A percentile compares a stretch with the other conserved stretches of the same genome.
These are phyloP conservation scores for Druceiella hillmani DNA, from an alignment of 2,888 invertebrate genomes.

Conservation along the genomic window DNA sequence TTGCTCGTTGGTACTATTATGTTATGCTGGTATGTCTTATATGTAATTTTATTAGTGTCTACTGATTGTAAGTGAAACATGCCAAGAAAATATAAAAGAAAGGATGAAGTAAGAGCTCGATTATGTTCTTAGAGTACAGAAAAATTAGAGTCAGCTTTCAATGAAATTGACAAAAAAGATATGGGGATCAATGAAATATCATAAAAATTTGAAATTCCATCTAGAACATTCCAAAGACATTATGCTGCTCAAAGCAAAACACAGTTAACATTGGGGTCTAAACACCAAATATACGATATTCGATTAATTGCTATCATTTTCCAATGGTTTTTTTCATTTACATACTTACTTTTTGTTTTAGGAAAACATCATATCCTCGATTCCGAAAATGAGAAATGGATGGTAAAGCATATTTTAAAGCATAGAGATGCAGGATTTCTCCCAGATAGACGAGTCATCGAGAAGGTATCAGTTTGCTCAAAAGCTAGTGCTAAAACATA, in stretches of 20 bases:
- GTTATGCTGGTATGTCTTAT: too few relatives aligned
- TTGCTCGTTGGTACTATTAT: too few relatives aligned
- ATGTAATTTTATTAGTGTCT: too few relatives aligned
- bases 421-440: conserved; percentile 21
- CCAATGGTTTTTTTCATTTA: too few relatives aligned
- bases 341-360: too few relatives aligned
- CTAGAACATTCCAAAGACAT: background rate
- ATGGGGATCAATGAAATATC: background rate
- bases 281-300: too few relatives aligned
- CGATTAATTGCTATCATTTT: too few relatives aligned
- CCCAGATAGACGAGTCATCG: too few relatives aligned
- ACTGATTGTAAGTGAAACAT: too few relatives aligned
- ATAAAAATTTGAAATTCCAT: background rate
- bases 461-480: conserved; percentile 27
- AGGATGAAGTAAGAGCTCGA: background rate
- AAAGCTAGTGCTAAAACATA: conserved; percentile 23
- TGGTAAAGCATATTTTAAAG: conserved; percentile 21
- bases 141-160: background rate
- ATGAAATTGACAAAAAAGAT: background rate
- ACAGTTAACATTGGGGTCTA: too few relatives aligned
- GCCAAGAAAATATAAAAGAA: conserved; percentile 5
- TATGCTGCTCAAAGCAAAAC: background rate
- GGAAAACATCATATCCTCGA: conserved; percentile 13
- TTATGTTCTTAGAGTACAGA: background rate
- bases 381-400: conserved; percentile 15